phyloP scores from a whole-genome alignment of 2,113 vertebrate species.

The Xenopus borealis region DNA sequence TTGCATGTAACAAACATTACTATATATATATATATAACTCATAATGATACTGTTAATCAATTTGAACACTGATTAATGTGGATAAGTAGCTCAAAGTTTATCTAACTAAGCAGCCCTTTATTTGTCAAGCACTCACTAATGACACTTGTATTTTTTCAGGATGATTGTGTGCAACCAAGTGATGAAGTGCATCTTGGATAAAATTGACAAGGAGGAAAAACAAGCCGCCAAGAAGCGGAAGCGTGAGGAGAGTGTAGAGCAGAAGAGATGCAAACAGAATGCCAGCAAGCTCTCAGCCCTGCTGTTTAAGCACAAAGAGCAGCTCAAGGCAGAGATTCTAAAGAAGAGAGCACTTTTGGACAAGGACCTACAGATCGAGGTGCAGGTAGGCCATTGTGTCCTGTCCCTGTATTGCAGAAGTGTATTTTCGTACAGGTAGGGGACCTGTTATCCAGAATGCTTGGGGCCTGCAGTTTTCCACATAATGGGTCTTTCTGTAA shows the following conservation, averaged over 20 bases:
- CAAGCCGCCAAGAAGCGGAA: constrained; percentile 95
- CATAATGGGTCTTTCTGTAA: no score
- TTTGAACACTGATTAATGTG: no score
- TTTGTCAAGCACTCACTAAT: no score
- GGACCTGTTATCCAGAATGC: no score
- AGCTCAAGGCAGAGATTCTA: constrained; percentile 93
- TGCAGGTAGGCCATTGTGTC: constrained; percentile 74
- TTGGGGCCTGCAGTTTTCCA: no score
- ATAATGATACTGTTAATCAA: no score
- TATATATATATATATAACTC: no score
- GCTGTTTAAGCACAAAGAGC: constrained; percentile 96
- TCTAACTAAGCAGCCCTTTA: no score
- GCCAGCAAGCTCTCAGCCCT: constrained; percentile 90
- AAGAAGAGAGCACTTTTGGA: constrained; percentile 95
- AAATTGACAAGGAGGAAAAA: constrained; percentile 97
- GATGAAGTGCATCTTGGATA: constrained; percentile 98
- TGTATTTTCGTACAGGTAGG: no score
- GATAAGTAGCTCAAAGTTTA: no score
- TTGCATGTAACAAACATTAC: no score
- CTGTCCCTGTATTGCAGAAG: background rate
- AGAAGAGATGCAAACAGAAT: constrained; percentile 93
- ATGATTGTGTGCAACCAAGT: constrained; percentile 99
- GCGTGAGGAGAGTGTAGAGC: constrained; percentile 93
- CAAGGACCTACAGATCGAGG: constrained; percentile 94
- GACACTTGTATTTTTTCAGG: constrained; percentile 56